These are phyloP conservation scores for Herpetotheres cachinnans DNA, from an alignment of 2,113 vertebrate genomes.

Conservation along the genomic window DNA sequence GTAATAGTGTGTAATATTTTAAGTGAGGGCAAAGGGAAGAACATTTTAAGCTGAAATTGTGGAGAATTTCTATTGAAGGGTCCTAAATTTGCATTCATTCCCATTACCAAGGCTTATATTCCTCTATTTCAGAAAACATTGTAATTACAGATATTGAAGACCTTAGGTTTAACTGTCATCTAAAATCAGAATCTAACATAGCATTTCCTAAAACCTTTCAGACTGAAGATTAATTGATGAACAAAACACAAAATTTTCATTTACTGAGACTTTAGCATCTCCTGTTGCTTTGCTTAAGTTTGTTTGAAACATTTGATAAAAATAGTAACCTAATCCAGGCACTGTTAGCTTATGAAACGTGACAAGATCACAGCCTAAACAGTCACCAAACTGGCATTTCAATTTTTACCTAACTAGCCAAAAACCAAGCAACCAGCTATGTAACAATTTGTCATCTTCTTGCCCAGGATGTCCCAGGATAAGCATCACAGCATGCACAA, in stretches of 20 bases:
- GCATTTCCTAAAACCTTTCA: not conserved
- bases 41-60: not conserved
- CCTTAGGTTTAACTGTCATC: conserved; percentile 18
- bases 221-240: not conserved
- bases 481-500: not conserved
- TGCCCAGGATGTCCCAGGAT: not conserved
- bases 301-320: not conserved
- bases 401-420: not conserved
- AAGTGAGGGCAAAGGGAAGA: not conserved
- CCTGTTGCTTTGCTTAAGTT: not conserved
- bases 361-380: not conserved
- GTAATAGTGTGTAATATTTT: not conserved
- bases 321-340: not conserved
- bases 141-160: conserved; percentile 34
- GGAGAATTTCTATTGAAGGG: not conserved
- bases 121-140: not conserved
- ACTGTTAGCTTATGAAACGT: not conserved
- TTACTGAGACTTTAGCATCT: not conserved
- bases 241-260: not conserved
- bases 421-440: not conserved
- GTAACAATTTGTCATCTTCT: not conserved
- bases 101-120: not conserved
- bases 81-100: conserved; percentile 12
- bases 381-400: not conserved
- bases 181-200: conserved; percentile 17